Evolutionary conservation across 2,113 vertebrate species (phyloP), one percentile per base, ranked within the genome.

Genomic region (Asarcornis scutulata): DNA sequence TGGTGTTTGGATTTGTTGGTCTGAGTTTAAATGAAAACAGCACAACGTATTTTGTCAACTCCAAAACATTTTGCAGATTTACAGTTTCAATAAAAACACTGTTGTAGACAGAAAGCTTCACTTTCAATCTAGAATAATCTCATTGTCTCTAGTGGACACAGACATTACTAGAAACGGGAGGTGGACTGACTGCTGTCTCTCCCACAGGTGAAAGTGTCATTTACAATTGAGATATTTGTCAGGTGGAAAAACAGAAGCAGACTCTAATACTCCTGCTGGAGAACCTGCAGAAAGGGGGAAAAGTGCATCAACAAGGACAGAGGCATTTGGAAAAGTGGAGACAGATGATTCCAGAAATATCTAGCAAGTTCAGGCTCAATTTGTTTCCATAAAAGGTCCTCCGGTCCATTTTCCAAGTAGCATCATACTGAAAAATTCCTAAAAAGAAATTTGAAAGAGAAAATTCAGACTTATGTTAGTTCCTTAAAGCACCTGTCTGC

Each of bases 41-140:
- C 42, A 38, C 40, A 59, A 72, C 31, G 46, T 12, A 55, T 67
- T 84, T 82, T 23, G n/a, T 42, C 69, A 75, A 52, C 56, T 91
- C 71, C 50, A 68, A 82, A 62, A 42, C 53, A 62, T 83, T 72
- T 34, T 69, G 48, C 32, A 94, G 90, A 96, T 97, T 76, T 88
- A 79, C 53, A 42, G 82, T 85, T 94, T 66, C 93, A 96, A 91
- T 94, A 91, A 85, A 88, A 72, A 3, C 20, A 6, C 14, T 52
- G 34, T 7, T 48, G 38, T 85, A 6, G 26, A 86, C 44, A 73
- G 52, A 93, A 82, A 72, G 27, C 69, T 68, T 72, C 0, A 0
- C 32, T 82, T 87, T 82, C 62, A 46, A 16, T 32, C 82, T 4
- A 29, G 72, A 83, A 20, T 23, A 48, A 92, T 67, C 32, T 67